A percentile compares a stretch with the other conserved stretches of the same genome.
Conservation (phyloP, 2,888 invertebrate genomes). For the Oscheius sp. region DNA sequence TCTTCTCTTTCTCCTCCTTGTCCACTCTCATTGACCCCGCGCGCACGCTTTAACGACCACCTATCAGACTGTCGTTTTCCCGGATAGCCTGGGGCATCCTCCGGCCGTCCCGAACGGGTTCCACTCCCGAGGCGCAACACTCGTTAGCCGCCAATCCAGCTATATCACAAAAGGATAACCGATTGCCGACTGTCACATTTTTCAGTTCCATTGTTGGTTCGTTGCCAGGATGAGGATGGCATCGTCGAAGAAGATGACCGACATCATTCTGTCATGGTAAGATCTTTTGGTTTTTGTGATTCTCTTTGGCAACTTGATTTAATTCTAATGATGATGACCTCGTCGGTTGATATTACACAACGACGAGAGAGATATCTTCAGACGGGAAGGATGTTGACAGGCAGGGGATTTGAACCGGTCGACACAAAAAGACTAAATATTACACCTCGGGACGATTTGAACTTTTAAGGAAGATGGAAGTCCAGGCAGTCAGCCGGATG, state of each 20-base stretch:
- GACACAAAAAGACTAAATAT: conserved; percentile 1
- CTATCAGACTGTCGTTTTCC: conserved; percentile 12
- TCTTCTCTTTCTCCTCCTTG: not conserved
- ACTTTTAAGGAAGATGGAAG: conserved; percentile 30
- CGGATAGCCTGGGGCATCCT: conserved; percentile 10
- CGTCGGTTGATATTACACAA: conserved; percentile 18
- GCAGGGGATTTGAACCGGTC: conserved; percentile 18
- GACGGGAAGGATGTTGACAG: too few relatives aligned
- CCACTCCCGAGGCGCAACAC: conserved; percentile 34
- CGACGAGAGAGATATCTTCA: conserved; percentile 1
- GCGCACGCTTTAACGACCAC: not conserved
- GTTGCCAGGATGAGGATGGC: conserved; percentile 20
- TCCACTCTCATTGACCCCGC: conserved; percentile 15
- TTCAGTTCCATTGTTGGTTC: conserved; percentile 25
- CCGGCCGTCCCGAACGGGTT: conserved; percentile 14
- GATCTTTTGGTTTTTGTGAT: not conserved
- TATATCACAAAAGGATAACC: conserved; percentile 8
- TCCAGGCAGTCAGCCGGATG: conserved; percentile 26
- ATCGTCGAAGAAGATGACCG: not conserved
- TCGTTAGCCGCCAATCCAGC: conserved; percentile 31
- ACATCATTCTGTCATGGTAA: not conserved
- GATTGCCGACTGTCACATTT: conserved; percentile 1
- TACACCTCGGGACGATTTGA: conserved; percentile 15
- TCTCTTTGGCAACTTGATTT: not conserved
- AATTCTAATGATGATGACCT: not conserved